Base-by-base conservation (phyloP, 2,797 vertebrate species). In the Calcarius lapponicus region DNA sequence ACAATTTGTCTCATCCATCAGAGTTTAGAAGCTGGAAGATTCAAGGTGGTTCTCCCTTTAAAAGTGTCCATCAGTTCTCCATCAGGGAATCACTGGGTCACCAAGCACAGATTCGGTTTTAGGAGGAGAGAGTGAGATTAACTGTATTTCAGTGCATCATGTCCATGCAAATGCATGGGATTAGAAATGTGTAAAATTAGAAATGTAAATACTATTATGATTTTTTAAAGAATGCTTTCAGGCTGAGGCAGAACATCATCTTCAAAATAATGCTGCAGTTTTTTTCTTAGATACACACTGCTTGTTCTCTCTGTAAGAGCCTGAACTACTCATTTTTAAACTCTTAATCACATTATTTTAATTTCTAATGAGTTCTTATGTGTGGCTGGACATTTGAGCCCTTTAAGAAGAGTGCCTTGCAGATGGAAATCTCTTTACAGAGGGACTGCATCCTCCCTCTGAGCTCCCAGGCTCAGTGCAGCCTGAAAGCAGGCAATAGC, bases 401-500 rank as follows among this genome's bases (percentile, higher is more conserved):
- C 54, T 88, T 86, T 29, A 78, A 50, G 65, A 80, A 83, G 48
- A 70, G 80, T 2, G 24, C 43, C 66, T 79, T 56, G 60, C 74
- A 86, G 78, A 88, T 71, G 78, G 78, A 78, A 94, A 50, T 86
- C 45, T 75, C 81, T 50, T 67, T 42, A 29, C 62, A 92, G 79
- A 86, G 56, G 50, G 65, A 42, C 73, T 73, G 47, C 47, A 50
- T 74, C 74, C 71, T 84, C 82, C 78, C 79, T 69, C 54, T 10
- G 78, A 87, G 43, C 36, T 86, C 61, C 88, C 86, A 73, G 76
- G 71, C 93, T 67, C 71, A 65, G 5, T 3, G 8, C 4, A 79
- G 90, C 61, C 72, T 69, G 74, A 71, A 90, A 93, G 29, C 53
- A 90, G 84, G 92, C 92, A 95, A 93, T 88, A 95, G 82, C 94